Percentiles rank a stretch among this genome's conserved stretches.
phyloP scores from a whole-genome alignment of 2,113 vertebrate species.

The Mobula birostris region DNA sequence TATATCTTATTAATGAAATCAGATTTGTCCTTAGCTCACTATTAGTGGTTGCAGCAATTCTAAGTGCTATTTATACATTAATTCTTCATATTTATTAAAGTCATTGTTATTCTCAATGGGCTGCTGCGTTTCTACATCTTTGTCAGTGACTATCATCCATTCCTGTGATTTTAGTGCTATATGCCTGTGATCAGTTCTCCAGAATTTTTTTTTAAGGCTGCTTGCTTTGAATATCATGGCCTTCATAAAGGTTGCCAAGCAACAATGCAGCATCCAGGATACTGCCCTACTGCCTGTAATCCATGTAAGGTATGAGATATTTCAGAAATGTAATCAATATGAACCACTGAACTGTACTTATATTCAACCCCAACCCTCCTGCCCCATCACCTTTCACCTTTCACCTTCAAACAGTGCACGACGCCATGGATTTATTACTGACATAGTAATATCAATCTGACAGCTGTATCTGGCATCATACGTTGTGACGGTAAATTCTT shows the following conservation, averaged over 20 bases:
- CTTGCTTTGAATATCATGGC: constrained; percentile 12
- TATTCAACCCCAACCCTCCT: background rate
- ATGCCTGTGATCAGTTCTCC: too few relatives aligned
- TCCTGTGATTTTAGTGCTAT: background rate
- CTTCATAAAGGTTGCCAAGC: background rate
- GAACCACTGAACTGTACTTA: background rate
- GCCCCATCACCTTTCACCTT: background rate
- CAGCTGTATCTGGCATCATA: background rate
- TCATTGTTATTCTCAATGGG: background rate
- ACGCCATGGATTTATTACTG: background rate
- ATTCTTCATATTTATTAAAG: background rate
- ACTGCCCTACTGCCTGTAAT: background rate
- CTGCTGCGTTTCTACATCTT: too few relatives aligned
- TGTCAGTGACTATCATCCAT: background rate
- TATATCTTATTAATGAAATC: background rate
- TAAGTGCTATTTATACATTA: background rate
- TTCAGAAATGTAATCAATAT: background rate
- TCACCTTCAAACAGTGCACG: background rate
- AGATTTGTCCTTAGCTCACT: background rate
- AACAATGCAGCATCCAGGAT: background rate
- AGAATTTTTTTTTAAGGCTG: background rate
- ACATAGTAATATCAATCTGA: background rate
- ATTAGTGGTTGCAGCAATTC: background rate
- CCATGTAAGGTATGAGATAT: background rate
- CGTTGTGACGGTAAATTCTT: background rate